Evolutionary conservation across 1,140 invertebrate species (phyloP).

Genomic region (Sycobia sp.): DNA sequence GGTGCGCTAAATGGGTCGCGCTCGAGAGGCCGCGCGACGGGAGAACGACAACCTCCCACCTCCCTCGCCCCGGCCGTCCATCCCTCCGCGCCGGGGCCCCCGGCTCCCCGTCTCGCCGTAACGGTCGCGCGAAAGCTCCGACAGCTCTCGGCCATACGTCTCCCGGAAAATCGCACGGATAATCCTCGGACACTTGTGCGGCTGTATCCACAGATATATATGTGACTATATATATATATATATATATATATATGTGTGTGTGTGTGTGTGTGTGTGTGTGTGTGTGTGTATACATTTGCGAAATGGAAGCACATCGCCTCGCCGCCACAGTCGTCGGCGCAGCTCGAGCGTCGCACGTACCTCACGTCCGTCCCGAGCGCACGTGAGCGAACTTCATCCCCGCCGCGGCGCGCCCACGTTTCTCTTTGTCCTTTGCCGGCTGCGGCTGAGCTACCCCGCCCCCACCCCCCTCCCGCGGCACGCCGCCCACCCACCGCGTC

Average conservation of each 20-base stretch:
- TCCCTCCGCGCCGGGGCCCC: no score
- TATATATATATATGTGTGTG: background rate
- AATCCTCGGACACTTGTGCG: slow-evolving; percentile 11
- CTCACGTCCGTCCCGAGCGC: slow-evolving; percentile 3
- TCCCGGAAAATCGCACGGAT: slow-evolving; percentile 13
- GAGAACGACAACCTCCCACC: no score
- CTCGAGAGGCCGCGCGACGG: no score
- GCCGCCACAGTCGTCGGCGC: background rate
- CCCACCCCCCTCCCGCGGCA: background rate
- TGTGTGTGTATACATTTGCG: background rate
- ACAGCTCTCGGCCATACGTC: slow-evolving; percentile 16
- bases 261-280: background rate
- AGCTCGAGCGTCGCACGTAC: background rate
- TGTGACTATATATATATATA: no score
- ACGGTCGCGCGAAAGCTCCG: background rate
- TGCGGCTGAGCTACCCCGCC: no score
- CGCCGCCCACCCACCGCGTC: no score
- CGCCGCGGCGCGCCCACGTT: background rate
- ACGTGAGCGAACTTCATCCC: slow-evolving; percentile 27
- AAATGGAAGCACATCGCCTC: no score
- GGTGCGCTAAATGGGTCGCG: no score
- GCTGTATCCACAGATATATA: background rate
- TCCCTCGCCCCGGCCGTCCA: no score
- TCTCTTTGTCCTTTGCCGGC: background rate
- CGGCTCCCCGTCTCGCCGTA: no score